phyloP scores from a whole-genome alignment of 2,113 vertebrate species.

The Vulpes lagopus region DNA sequence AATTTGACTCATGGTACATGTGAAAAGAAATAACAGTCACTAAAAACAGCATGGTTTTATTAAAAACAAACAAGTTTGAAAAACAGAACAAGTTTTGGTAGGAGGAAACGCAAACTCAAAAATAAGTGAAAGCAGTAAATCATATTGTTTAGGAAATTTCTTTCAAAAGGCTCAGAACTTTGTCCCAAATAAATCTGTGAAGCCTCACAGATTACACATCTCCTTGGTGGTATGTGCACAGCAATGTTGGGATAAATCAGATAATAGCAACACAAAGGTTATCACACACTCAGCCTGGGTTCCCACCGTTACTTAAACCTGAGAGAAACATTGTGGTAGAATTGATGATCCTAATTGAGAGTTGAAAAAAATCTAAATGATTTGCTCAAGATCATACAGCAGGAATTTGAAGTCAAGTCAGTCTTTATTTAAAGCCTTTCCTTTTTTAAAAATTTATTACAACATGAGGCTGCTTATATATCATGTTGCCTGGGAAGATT shows the following conservation, averaged over 20 bases:
- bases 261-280: neutral
- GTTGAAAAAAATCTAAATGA: neutral
- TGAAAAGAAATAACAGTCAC: neutral
- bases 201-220: neutral
- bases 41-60: neutral
- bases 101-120: neutral
- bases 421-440: neutral
- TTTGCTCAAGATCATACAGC: neutral
- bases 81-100: neutral
- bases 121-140: neutral
- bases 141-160: neutral
- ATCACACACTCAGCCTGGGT: neutral
- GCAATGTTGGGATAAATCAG: neutral
- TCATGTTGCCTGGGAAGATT: neutral
- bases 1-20: neutral
- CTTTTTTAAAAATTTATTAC: neutral
- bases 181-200: neutral
- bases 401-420: neutral
- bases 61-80: slow-evolving; percentile 27
- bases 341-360: neutral
- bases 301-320: neutral
- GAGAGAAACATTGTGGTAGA: neutral
- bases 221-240: neutral
- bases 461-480: neutral
- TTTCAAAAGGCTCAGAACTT: neutral